Evolutionary conservation across 2,797 vertebrate genomes (phyloP), one percentile per base, ranked within the genome.

Genomic region (Aplochiton taeniatus): DNA sequence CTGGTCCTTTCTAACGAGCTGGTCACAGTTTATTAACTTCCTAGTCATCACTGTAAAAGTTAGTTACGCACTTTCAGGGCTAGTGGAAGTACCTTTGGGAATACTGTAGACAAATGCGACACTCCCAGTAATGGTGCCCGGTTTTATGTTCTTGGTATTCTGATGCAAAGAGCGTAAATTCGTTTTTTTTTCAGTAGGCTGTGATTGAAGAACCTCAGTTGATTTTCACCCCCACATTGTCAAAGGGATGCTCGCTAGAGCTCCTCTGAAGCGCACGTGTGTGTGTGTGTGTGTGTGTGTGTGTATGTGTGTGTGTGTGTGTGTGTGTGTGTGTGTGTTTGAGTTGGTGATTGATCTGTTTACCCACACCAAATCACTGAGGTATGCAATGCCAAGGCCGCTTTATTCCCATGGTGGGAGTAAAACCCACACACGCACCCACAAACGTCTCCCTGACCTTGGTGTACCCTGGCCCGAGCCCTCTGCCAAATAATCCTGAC

Each of bases 301-400:
- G 18, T 19, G 0, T n/a, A n/a, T n/a, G n/a, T n/a, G n/a, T n/a
- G 47, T 48, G 53, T 17, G 53, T 55, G 41, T 44, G 42, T 46
- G 41, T 20, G 53, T 12, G 12, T 55, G 19, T 19, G 12, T 55
- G 10, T 55, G 13, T 19, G 18, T 19, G 0, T n/a, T 75, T 81
- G 76, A 68, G 63, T 65, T 18, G 18, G 71, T 79, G 84, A 89
- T 87, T 85, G 86, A 88, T 88, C 82, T 89, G 85, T 90, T 90
- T 86, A 86, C 77, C 51, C 74, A 31, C 73, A 63, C 71, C 70
- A 69, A 81, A 77, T 77, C 76, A 66, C 62, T 73, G 81, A 85
- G 74, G 83, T 79, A 51, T 57, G 78, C 74, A 63, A 8, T 74
- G 71, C 82, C 76, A 65, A 69, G 62, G 60, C 61, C 53, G 43